These are phyloP conservation scores for Chloropsis hardwickii DNA, from an alignment of 2,113 vertebrate genomes.

Conservation along the genomic window DNA sequence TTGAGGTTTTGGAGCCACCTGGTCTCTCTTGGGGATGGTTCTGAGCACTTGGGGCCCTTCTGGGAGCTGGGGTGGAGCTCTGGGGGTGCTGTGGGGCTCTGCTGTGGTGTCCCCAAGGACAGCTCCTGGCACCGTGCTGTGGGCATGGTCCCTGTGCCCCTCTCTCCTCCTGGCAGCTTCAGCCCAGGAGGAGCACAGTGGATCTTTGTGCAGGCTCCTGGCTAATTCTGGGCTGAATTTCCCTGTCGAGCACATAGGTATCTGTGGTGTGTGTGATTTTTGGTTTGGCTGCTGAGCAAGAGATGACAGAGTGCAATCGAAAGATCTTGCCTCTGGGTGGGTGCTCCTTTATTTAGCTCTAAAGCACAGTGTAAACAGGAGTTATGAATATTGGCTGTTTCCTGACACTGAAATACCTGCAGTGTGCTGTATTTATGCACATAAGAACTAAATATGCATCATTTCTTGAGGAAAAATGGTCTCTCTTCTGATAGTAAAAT, in stretches of 20 bases:
- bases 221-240: not conserved
- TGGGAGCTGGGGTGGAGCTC: not conserved
- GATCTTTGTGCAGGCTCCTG: not conserved
- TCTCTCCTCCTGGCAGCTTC: not conserved
- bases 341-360: constrained; percentile 12
- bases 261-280: not conserved
- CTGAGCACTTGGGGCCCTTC: not conserved
- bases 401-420: not conserved
- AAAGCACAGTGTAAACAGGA: not conserved
- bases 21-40: not conserved
- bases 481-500: not conserved
- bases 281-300: constrained; percentile 17
- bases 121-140: fast-evolving
- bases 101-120: fast-evolving
- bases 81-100: not conserved
- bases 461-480: constrained; percentile 15
- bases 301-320: not conserved
- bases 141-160: not conserved
- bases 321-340: not conserved
- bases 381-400: not conserved
- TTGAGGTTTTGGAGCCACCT: fast-evolving
- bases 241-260: not conserved
- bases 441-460: not conserved
- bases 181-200: not conserved
- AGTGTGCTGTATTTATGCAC: not conserved